These are phyloP conservation scores for Tyrannus savana DNA, from an alignment of 2,113 vertebrate species.

Conservation along the genomic window DNA sequence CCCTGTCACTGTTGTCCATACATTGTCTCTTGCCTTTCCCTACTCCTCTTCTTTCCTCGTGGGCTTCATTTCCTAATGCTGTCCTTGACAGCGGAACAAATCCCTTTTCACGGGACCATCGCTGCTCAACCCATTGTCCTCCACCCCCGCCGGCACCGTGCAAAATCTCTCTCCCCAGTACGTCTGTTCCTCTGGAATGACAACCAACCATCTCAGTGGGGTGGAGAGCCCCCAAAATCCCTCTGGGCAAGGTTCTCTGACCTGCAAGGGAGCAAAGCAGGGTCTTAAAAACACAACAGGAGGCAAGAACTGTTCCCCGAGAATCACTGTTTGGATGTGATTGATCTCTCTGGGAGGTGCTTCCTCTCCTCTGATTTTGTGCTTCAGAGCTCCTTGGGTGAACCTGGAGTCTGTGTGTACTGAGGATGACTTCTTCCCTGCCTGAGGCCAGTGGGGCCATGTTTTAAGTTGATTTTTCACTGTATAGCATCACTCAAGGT, in stretches of 20 bases:
- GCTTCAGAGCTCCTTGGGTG: not conserved
- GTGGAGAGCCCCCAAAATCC: not conserved
- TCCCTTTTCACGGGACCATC: conserved; percentile 70
- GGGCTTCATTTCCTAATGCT: conserved; percentile 47
- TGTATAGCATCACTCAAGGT: accelerated
- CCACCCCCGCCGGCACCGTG: not conserved
- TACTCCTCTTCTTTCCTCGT: conserved; percentile 14
- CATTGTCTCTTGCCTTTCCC: not conserved
- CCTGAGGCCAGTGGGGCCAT: not conserved
- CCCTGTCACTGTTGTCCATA: not conserved
- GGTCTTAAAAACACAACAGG: not conserved
- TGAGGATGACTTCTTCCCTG: not conserved
- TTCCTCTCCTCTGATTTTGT: not conserved
- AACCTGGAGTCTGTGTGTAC: not conserved
- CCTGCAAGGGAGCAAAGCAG: not conserved
- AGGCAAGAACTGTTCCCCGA: not conserved
- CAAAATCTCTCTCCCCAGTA: not conserved
- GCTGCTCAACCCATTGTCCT: not conserved
- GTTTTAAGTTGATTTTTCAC: not conserved
- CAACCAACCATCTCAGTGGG: not conserved
- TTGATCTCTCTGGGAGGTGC: not conserved
- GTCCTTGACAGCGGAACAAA: conserved; percentile 76
- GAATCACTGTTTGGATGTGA: not conserved
- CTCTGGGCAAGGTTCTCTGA: not conserved
- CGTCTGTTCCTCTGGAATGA: conserved; percentile 36